Evolutionary conservation across 2,113 vertebrate genomes (phyloP).

Genomic region (Smithornis capensis): DNA sequence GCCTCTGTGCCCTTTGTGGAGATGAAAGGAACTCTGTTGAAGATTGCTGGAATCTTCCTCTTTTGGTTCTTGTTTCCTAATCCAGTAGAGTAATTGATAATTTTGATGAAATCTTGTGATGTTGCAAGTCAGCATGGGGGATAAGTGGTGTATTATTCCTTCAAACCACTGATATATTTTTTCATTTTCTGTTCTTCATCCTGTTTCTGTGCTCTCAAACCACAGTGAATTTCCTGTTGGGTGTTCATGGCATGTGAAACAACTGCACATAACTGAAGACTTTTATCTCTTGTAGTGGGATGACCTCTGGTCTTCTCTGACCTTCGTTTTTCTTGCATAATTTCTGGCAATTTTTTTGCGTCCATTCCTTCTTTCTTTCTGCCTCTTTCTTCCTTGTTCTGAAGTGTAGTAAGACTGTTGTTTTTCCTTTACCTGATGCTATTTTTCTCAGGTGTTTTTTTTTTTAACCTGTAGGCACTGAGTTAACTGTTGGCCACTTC

Average conservation of each 20-base stretch:
- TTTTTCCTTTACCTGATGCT: background rate
- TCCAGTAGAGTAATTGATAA: background rate
- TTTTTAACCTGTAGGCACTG: background rate
- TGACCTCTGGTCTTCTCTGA: background rate
- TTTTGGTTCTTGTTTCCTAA: background rate
- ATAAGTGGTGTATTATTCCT: background rate
- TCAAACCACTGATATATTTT: background rate
- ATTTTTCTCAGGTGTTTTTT: background rate
- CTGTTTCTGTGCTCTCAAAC: background rate
- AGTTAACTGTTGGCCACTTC: background rate
- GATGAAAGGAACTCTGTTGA: background rate
- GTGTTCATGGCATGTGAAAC: background rate
- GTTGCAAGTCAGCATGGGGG: background rate
- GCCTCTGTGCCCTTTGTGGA: background rate
- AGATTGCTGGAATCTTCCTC: background rate
- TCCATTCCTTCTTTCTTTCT: background rate
- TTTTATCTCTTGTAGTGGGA: background rate
- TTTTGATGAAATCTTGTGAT: background rate
- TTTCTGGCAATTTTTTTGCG: background rate
- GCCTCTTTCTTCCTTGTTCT: background rate
- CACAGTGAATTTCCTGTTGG: background rate
- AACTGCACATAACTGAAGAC: background rate
- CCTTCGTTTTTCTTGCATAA: background rate
- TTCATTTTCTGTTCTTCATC: background rate
- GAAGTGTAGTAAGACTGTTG: background rate